These are phyloP conservation scores for Archips crataeganus DNA, from an alignment of 2,888 invertebrate genomes.

Conservation along the genomic window DNA sequence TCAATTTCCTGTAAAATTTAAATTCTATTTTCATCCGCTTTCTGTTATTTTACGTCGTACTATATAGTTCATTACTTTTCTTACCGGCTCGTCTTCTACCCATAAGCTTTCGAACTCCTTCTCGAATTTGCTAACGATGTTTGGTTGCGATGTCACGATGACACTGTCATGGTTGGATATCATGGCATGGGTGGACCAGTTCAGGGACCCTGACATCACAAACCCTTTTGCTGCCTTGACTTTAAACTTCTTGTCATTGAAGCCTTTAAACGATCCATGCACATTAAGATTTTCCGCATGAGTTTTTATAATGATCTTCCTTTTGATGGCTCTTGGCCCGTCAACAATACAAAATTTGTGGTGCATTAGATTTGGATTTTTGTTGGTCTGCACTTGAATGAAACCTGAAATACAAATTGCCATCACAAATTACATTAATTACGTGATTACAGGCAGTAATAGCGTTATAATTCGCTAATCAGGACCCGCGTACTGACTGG, in stretches of 20 bases:
- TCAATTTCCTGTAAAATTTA: no score
- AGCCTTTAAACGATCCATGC: slow-evolving; percentile 64
- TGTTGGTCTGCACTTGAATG: slow-evolving; percentile 79
- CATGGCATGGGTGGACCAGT: slow-evolving; percentile 91
- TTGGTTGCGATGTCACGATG: slow-evolving; percentile 86
- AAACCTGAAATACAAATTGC: slow-evolving; percentile 66
- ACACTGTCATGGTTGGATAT: slow-evolving; percentile 90
- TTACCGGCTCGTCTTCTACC: slow-evolving; percentile 79
- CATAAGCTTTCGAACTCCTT: slow-evolving; percentile 88
- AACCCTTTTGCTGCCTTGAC: slow-evolving; percentile 69
- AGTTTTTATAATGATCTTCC: slow-evolving; percentile 69
- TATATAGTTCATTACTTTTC: background rate
- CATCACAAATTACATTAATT: background rate
- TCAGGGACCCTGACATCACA: slow-evolving; percentile 90
- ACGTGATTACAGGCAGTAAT: no score
- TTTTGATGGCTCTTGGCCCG: slow-evolving; percentile 75
- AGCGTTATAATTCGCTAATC: background rate
- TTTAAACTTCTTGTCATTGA: slow-evolving; percentile 56
- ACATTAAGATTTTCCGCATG: slow-evolving; percentile 77
- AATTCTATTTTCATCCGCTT: no score
- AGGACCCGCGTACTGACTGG: no score
- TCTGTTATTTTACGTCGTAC: no score
- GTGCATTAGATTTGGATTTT: slow-evolving; percentile 89
- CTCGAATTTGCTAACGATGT: slow-evolving; percentile 84
- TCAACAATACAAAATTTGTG: slow-evolving; percentile 93